These are phyloP conservation scores for Lepidurus apus DNA, from an alignment of 1,140 invertebrate species.

Conservation along the genomic window DNA sequence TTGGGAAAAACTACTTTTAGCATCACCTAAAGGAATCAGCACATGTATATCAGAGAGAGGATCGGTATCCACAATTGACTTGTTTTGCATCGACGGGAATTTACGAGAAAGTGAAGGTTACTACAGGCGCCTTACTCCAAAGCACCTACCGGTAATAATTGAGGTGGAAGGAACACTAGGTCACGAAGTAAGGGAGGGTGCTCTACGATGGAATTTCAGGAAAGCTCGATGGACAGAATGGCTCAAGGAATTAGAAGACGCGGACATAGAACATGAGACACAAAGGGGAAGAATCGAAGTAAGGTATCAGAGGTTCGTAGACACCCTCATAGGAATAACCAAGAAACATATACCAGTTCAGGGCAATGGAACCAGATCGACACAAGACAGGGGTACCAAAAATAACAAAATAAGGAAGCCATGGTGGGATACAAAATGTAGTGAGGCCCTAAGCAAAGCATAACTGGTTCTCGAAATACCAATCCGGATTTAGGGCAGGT, in stretches of 20 bases:
- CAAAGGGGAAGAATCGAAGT: neutral
- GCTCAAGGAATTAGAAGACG: neutral
- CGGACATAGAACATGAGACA: neutral
- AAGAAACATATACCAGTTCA: neutral
- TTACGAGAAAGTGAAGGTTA: neutral
- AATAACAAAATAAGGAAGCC: neutral
- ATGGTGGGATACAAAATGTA: neutral
- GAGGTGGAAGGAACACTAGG: neutral
- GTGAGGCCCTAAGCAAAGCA: neutral
- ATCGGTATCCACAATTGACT: neutral
- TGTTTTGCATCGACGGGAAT: neutral
- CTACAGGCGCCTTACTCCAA: neutral
- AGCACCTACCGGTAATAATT: neutral
- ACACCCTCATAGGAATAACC: constrained; percentile 1
- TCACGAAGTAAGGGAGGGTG: neutral
- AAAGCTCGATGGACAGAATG: neutral
- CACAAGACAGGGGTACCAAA: neutral
- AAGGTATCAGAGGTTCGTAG: neutral
- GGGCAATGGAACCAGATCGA: neutral
- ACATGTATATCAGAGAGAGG: neutral
- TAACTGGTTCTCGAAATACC: no score
- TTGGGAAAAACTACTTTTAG: neutral
- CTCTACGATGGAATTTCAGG: neutral
- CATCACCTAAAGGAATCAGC: neutral
- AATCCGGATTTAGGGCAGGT: no score